Evolutionary conservation across 1,140 invertebrate species (phyloP).

Genomic region (Drosophila ohnishii): DNA sequence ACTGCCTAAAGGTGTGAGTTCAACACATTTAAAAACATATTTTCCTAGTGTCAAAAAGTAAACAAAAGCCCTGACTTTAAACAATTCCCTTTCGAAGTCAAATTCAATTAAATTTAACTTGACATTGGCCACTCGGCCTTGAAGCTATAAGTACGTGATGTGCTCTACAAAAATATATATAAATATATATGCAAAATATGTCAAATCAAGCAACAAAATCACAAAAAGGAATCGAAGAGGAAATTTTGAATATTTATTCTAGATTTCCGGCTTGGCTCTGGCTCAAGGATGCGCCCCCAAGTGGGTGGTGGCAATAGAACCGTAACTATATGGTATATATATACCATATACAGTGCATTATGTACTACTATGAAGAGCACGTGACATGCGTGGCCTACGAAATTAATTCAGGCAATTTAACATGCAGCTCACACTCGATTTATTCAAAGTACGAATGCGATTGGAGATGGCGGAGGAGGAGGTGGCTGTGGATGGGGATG

Average conservation of each 20-base stretch:
- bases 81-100: slow-evolving; percentile 6
- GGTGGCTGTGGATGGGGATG: slow-evolving; percentile 4
- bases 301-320: not conserved
- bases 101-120: slow-evolving; percentile 25
- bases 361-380: slow-evolving; percentile 38
- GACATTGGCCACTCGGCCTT: slow-evolving; percentile 25
- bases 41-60: not conserved
- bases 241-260: slow-evolving; percentile 15
- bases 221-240: slow-evolving; percentile 7
- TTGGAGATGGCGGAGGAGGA: not conserved
- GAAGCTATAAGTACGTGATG: slow-evolving; percentile 25
- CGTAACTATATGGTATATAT: not conserved
- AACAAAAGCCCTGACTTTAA: not conserved
- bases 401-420: slow-evolving; percentile 69
- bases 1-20: not conserved
- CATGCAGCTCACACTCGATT: slow-evolving; percentile 57
- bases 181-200: slow-evolving; percentile 11
- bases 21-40: not conserved
- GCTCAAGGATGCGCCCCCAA: slow-evolving; percentile 17
- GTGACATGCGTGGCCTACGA: slow-evolving; percentile 68
- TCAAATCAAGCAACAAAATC: not conserved
- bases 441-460: slow-evolving; percentile 53
- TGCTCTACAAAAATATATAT: slow-evolving; percentile 16
- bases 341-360: not conserved
- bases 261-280: slow-evolving; percentile 35